These are phyloP conservation scores for Ceratina japonica DNA, from an alignment of 1,140 invertebrate species.

Conservation along the genomic window DNA sequence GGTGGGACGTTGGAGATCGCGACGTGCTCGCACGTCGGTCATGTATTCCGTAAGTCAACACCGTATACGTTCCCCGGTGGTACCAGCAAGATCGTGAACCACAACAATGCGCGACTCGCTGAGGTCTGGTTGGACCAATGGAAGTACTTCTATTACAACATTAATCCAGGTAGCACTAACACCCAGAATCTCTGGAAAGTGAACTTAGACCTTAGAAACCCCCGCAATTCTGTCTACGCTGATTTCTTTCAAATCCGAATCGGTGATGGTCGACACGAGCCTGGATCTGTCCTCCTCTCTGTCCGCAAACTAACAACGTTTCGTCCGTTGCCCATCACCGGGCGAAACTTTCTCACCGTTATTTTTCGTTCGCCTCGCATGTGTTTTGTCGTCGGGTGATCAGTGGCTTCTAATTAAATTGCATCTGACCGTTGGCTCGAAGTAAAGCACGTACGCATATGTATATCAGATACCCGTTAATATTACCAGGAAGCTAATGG, in stretches of 20 bases:
- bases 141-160: slow-evolving; percentile 99
- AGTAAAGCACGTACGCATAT: slow-evolving; percentile 49
- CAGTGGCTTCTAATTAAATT: slow-evolving; percentile 36
- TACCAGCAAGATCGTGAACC: slow-evolving; percentile 98
- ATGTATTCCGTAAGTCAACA: slow-evolving; percentile 99
- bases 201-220: slow-evolving; percentile 31
- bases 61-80: slow-evolving; percentile 99
- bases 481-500: slow-evolving; percentile 6
- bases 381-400: slow-evolving; percentile 25
- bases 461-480: slow-evolving; percentile 76
- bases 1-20: slow-evolving; percentile 94
- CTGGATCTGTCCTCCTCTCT: no score
- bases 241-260: not conserved
- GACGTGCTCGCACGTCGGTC: slow-evolving; percentile 95
- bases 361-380: slow-evolving; percentile 49
- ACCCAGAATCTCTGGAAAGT: slow-evolving; percentile 57
- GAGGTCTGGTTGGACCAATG: slow-evolving; percentile 99
- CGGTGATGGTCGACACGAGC: no score
- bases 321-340: no score
- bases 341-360: slow-evolving; percentile 8
- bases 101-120: slow-evolving; percentile 97
- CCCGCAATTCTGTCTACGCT: slow-evolving; percentile 22
- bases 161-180: slow-evolving; percentile 92
- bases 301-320: not conserved
- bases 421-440: slow-evolving; percentile 20